Percentiles rank a stretch among this genome's conserved stretches.
phyloP scores from a whole-genome alignment of 2,113 vertebrate genomes.

The Balaeniceps rex region DNA sequence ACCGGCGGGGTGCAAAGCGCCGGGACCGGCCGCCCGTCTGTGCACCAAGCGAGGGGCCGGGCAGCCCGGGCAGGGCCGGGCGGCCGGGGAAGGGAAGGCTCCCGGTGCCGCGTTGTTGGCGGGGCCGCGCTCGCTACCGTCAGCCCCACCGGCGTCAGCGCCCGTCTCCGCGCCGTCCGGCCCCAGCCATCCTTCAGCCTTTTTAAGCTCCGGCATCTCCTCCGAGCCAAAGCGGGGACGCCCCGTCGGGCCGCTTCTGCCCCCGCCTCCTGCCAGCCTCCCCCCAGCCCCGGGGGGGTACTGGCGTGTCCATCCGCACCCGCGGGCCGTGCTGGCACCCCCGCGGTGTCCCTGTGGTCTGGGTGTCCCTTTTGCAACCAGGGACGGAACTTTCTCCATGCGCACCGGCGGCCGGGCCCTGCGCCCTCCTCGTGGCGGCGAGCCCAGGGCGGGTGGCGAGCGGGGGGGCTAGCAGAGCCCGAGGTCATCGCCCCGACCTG shows the following conservation, averaged over 20 bases:
- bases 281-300: accelerated
- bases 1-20: neutral
- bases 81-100: neutral
- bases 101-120: neutral
- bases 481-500: no score
- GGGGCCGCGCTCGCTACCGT: neutral
- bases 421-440: no score
- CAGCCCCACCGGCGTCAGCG: neutral
- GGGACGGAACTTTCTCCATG: neutral
- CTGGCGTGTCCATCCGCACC: neutral
- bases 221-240: neutral
- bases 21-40: accelerated
- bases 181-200: neutral
- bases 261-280: no score
- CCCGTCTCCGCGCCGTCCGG: neutral
- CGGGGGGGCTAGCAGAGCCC: neutral
- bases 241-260: neutral
- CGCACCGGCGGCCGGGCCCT: neutral
- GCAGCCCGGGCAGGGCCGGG: neutral
- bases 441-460: neutral
- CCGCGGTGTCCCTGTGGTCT: neutral
- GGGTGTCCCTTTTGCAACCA: neutral
- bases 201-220: neutral
- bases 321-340: neutral
- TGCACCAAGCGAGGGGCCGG: neutral